Percentiles rank a stretch among this genome's conserved stretches.
These are phyloP conservation scores for Oncopodura yosiiana DNA, from an alignment of 1,140 invertebrate genomes.

Conservation along the genomic window DNA sequence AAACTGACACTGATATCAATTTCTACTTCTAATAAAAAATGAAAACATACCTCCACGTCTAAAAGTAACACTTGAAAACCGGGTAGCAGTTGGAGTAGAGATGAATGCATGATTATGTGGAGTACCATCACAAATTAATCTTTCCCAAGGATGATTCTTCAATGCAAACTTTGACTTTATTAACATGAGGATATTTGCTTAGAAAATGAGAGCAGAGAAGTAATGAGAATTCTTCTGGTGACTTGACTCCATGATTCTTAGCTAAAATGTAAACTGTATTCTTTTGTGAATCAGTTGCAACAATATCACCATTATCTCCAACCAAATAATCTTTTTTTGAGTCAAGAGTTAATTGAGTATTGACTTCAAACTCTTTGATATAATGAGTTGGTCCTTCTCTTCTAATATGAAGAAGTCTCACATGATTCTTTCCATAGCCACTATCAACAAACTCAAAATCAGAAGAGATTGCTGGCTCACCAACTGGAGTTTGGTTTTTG, in stretches of 20 bases:
- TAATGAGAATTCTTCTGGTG: conserved; percentile 61
- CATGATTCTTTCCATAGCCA: conserved; percentile 62
- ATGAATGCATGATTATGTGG: conserved; percentile 65
- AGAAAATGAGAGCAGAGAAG: conserved; percentile 60
- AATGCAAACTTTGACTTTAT: conserved; percentile 54
- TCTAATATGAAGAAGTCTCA: conserved; percentile 59
- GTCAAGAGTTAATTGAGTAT: conserved; percentile 56
- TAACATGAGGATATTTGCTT: conserved; percentile 57
- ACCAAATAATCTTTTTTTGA: conserved; percentile 53
- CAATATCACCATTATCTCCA: conserved; percentile 59
- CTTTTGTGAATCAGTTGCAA: conserved; percentile 73
- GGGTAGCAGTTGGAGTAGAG: conserved; percentile 50
- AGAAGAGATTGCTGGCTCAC: not conserved
- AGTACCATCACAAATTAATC: conserved; percentile 48
- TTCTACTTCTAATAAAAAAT: not conserved
- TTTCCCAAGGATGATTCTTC: conserved; percentile 62
- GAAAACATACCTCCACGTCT: conserved; percentile 50
- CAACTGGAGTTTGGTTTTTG: not conserved
- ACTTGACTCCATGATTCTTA: conserved; percentile 58
- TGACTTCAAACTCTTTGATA: conserved; percentile 62
- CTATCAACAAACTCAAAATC: conserved; percentile 52
- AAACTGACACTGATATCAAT: not conserved
- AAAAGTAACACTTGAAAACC: conserved; percentile 55
- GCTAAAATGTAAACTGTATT: conserved; percentile 70
- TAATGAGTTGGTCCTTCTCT: conserved; percentile 53